Evolutionary conservation across 35 echinoderm and acorn worm genomes (phyloP).

Genomic region (Acanthaster planci): DNA sequence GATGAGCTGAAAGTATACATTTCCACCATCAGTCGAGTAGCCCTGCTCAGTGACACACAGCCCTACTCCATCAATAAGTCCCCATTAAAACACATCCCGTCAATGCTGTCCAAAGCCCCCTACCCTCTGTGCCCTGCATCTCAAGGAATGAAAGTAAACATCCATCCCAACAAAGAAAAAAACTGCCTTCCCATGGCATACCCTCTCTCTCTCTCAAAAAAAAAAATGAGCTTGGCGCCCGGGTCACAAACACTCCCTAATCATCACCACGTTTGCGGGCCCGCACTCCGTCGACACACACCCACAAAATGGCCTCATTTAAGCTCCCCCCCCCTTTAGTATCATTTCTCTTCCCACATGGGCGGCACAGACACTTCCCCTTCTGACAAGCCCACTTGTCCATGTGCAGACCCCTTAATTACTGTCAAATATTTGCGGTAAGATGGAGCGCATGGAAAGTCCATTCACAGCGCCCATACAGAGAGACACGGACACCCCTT

Average conservation of each 20-base stretch:
- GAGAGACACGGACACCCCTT: background rate
- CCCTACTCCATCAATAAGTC: constrained; percentile 14
- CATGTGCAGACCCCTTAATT: background rate
- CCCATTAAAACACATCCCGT: constrained; percentile 6
- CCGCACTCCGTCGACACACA: background rate
- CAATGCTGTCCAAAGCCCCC: background rate
- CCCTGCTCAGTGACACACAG: background rate
- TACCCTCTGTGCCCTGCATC: background rate
- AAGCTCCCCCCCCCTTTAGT: background rate
- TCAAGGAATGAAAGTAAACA: too few species aligned
- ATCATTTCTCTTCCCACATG: constrained; percentile 11
- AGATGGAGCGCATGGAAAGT: constrained; percentile 11
- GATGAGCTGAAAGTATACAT: background rate
- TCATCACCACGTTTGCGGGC: background rate
- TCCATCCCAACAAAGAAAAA: too few species aligned
- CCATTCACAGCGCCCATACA: background rate
- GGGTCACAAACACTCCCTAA: background rate
- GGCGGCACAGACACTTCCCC: background rate
- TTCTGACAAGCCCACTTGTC: background rate
- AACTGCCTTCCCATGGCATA: too few species aligned
- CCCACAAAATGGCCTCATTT: background rate
- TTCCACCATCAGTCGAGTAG: background rate
- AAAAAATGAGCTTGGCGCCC: too few species aligned
- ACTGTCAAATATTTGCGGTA: constrained; percentile 6
- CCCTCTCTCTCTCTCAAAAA: too few species aligned